phyloP scores from a whole-genome alignment of 2,888 invertebrate species.

The Seladonia tumulorum region DNA sequence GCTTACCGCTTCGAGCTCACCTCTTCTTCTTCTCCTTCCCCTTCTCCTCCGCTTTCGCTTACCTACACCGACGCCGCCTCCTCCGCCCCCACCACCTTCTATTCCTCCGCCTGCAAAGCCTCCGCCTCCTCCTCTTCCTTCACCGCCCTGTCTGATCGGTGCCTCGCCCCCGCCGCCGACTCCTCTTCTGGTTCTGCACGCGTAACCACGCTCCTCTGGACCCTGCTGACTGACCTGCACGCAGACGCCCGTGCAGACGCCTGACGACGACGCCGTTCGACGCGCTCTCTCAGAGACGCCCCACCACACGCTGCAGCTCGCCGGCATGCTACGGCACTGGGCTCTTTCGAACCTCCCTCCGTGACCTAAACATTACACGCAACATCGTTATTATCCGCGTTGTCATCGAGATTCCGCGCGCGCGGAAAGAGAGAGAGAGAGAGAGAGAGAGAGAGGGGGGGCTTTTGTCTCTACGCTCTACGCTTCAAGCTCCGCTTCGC shows the following conservation, averaged over 20 bases:
- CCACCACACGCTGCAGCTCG: constrained; percentile 74
- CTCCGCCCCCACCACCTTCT: constrained; percentile 20
- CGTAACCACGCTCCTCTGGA: constrained; percentile 53
- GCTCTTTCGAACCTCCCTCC: constrained; percentile 77
- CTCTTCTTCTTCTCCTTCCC: constrained; percentile 56
- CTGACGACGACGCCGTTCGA: constrained; percentile 74
- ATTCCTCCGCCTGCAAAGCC: constrained; percentile 51
- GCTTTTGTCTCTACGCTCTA: not conserved
- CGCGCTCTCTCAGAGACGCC: constrained; percentile 78
- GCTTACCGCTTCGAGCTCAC: constrained; percentile 61
- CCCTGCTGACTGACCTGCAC: constrained; percentile 55
- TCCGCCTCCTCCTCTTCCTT: constrained; percentile 52
- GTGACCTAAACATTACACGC: constrained; percentile 71
- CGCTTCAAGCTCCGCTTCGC: not conserved
- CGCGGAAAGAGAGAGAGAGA: not conserved
- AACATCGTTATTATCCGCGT: not conserved
- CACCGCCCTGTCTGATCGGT: constrained; percentile 17
- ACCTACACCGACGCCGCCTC: constrained; percentile 76
- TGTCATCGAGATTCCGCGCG: not conserved
- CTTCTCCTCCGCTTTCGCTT: constrained; percentile 53
- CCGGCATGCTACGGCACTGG: constrained; percentile 82
- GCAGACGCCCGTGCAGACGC: constrained; percentile 63
- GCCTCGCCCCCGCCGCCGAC: constrained; percentile 28
- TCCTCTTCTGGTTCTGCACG: constrained; percentile 23
- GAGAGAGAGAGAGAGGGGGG: not conserved